A percentile compares a stretch with the other conserved stretches of the same genome.
Evolutionary conservation across 2,113 vertebrate species (phyloP).

Genomic region (Gulo gulo): DNA sequence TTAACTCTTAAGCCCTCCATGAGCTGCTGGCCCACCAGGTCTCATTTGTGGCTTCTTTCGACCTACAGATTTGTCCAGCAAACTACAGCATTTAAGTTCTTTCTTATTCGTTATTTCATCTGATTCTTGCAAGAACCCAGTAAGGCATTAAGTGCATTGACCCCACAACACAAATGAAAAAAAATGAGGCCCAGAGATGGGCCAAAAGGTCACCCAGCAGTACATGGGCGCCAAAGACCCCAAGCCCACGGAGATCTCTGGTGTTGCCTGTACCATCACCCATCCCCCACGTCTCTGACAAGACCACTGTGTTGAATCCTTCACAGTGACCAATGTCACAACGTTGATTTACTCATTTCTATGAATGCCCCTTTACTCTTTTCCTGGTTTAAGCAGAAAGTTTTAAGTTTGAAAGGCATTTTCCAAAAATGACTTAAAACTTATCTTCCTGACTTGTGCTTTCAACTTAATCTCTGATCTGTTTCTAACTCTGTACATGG

Average conservation of each 20-base stretch:
- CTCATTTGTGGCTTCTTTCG: not conserved
- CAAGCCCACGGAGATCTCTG: not conserved
- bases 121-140: not conserved
- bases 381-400: not conserved
- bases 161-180: not conserved
- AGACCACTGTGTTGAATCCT: not conserved
- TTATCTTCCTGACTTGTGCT: not conserved
- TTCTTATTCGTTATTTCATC: not conserved
- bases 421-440: not conserved
- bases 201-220: not conserved
- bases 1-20: not conserved
- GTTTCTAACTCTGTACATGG: not conserved
- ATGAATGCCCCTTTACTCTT: not conserved
- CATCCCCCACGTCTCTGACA: too few species aligned
- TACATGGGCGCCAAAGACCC: not conserved
- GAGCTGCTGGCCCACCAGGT: not conserved
- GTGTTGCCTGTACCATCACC: not conserved
- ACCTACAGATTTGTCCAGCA: not conserved
- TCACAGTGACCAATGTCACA: not conserved
- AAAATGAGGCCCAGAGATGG: not conserved
- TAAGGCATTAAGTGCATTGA: not conserved
- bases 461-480: slow-evolving; percentile 8
- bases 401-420: not conserved
- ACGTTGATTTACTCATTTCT: not conserved
- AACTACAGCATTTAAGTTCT: not conserved